A percentile compares a stretch with the other conserved stretches of the same genome.
These are phyloP conservation scores for Perca fluviatilis DNA, from an alignment of 2,113 vertebrate species.

Conservation along the genomic window DNA sequence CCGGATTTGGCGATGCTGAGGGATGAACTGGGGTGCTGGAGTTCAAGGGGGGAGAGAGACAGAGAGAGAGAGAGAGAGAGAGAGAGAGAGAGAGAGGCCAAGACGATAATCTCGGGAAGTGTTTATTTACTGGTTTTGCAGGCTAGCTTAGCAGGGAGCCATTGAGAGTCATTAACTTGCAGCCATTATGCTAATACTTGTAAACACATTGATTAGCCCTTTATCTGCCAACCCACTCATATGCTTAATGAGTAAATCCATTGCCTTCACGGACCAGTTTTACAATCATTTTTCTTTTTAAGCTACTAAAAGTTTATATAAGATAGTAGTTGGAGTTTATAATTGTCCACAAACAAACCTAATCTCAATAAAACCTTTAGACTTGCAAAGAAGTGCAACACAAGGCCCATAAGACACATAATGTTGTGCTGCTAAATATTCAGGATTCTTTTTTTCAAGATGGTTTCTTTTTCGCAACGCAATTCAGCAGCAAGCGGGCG, in stretches of 20 bases:
- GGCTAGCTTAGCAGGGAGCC: slow-evolving; percentile 32
- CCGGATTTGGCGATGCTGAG: slow-evolving; percentile 7
- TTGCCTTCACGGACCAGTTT: neutral
- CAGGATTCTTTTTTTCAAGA: neutral
- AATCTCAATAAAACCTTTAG: neutral
- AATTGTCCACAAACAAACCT: neutral
- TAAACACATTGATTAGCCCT: slow-evolving; percentile 56
- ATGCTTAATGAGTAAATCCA: neutral
- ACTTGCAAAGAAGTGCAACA: neutral
- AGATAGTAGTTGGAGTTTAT: neutral
- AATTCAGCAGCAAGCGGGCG: neutral
- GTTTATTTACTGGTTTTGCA: slow-evolving; percentile 52
- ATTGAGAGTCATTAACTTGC: slow-evolving; percentile 36
- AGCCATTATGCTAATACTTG: slow-evolving; percentile 48
- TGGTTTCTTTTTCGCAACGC: neutral
- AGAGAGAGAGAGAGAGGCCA: neutral
- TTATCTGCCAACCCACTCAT: slow-evolving; percentile 39
- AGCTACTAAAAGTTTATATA: neutral
- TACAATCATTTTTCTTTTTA: neutral
- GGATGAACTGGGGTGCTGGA: neutral
- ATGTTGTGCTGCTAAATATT: neutral
- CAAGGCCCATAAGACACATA: no score
- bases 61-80: neutral
- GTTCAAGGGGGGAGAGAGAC: neutral
- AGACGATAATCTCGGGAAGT: slow-evolving; percentile 31